phyloP scores from a whole-genome alignment of 92 coral and sea anemone genomes.

The Umimayanthus kanabou region DNA sequence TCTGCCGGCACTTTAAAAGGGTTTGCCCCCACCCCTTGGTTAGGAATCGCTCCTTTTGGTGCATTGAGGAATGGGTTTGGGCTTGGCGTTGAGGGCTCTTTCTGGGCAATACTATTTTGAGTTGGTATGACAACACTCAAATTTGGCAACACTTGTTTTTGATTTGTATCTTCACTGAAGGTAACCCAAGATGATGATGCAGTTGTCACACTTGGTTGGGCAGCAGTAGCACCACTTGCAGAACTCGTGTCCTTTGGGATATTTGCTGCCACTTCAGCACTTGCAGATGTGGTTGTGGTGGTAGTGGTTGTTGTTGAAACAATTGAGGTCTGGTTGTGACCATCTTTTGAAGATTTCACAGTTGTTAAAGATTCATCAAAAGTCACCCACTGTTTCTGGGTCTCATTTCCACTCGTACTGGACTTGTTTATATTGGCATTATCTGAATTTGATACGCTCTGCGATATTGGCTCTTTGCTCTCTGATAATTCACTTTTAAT shows the following conservation, averaged over 20 bases:
- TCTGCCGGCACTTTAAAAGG: slow-evolving; percentile 59
- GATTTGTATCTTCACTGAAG: slow-evolving; percentile 15
- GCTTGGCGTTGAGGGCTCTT: slow-evolving; percentile 62
- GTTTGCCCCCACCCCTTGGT: slow-evolving; percentile 33
- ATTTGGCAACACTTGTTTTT: slow-evolving; percentile 47
- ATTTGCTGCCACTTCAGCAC: not conserved
- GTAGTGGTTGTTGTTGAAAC: not conserved
- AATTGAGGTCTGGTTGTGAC: slow-evolving; percentile 3
- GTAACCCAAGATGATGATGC: slow-evolving; percentile 27
- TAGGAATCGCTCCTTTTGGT: slow-evolving; percentile 49
- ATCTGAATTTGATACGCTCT: not conserved
- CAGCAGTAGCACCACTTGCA: not conserved
- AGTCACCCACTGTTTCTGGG: slow-evolving; percentile 71
- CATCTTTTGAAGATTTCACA: slow-evolving; percentile 15
- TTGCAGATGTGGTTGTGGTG: slow-evolving; percentile 4
- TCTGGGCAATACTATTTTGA: slow-evolving; percentile 17
- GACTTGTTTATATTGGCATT: not conserved
- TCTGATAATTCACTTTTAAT: not conserved
- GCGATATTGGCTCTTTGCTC: slow-evolving; percentile 3
- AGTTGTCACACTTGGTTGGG: not conserved
- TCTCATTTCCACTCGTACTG: not conserved
- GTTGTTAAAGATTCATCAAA: slow-evolving; percentile 63
- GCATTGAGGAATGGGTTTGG: slow-evolving; percentile 78
- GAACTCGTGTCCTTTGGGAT: not conserved
- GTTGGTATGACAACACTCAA: slow-evolving; percentile 62